A percentile compares a stretch with the other conserved stretches of the same genome.
Conservation (phyloP, 1,140 invertebrate genomes). For the Drosophila triauraria region DNA sequence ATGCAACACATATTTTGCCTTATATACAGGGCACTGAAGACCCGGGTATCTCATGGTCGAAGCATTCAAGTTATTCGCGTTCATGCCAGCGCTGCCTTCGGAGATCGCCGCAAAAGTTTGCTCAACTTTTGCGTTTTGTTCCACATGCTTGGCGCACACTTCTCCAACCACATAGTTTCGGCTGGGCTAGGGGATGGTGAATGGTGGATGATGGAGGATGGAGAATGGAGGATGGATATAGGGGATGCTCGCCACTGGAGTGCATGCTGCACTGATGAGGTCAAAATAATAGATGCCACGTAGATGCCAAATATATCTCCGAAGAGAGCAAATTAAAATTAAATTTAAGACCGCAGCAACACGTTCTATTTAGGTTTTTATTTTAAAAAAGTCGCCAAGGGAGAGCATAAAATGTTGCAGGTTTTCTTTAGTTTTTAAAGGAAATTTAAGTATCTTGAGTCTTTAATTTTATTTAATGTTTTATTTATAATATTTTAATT, state of each 20-base stretch:
- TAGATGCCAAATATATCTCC: too few relatives aligned
- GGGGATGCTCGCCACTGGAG: slow-evolving; percentile 3
- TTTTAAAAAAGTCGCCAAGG: too few relatives aligned
- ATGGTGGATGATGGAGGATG: not conserved
- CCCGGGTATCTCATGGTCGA: slow-evolving; percentile 11
- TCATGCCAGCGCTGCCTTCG: slow-evolving; percentile 12
- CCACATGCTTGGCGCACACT: slow-evolving; percentile 77
- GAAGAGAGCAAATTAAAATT: slow-evolving; percentile 6
- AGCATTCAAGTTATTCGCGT: slow-evolving; percentile 10
- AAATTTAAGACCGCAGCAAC: slow-evolving; percentile 9
- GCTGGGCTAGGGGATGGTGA: not conserved
- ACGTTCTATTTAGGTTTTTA: not conserved
- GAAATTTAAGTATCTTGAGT: too few relatives aligned
- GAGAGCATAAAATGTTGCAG: too few relatives aligned
- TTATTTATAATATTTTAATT: too few relatives aligned
- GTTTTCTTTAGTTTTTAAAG: too few relatives aligned
- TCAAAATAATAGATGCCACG: slow-evolving; percentile 6
- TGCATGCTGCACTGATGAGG: slow-evolving; percentile 5
- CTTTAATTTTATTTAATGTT: too few relatives aligned
- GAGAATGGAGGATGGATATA: not conserved
- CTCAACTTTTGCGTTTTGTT: slow-evolving; percentile 77
- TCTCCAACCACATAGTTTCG: slow-evolving; percentile 54
- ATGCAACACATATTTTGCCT: slow-evolving; percentile 10
- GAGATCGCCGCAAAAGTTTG: slow-evolving; percentile 80
- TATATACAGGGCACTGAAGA: too few relatives aligned